Conservation (phyloP, 2,797 vertebrate genomes). For the Enteromius afrohamiltoni region DNA sequence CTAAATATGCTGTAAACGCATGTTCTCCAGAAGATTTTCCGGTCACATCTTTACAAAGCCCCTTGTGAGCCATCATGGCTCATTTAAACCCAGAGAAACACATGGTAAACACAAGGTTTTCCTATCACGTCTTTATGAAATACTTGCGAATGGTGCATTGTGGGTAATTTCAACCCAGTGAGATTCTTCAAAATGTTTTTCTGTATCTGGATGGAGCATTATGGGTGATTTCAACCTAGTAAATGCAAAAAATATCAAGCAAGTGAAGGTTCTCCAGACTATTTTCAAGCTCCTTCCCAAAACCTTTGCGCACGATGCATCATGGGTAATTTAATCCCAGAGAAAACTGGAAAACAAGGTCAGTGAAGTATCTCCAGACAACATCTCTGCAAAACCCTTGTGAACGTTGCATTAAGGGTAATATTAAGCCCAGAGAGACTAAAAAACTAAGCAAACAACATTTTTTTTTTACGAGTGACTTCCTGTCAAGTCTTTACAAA, state of each 20-base stretch:
- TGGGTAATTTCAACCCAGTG: neutral
- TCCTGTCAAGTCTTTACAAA: neutral
- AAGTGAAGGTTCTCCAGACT: neutral
- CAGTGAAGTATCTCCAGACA: neutral
- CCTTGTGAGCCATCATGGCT: conserved; percentile 4
- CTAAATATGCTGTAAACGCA: neutral
- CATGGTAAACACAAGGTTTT: neutral
- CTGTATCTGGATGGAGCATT: neutral
- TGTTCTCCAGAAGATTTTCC: neutral
- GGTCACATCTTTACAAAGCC: conserved; percentile 7
- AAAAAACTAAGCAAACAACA: neutral
- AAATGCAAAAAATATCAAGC: neutral
- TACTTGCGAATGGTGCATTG: neutral
- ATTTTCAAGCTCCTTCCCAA: neutral
- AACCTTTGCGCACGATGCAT: conserved; percentile 34
- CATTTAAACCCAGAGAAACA: conserved; percentile 33
- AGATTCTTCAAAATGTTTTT: neutral
- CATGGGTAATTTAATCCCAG: conserved; percentile 39
- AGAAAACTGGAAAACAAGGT: neutral
- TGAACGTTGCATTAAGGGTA: neutral
- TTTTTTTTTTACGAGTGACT: neutral
- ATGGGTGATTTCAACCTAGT: neutral
- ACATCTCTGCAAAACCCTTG: neutral
- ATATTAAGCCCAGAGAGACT: neutral
- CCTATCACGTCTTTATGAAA: conserved; percentile 4